Conservation (phyloP, 2,113 vertebrate genomes). For the Theropithecus gelada region DNA sequence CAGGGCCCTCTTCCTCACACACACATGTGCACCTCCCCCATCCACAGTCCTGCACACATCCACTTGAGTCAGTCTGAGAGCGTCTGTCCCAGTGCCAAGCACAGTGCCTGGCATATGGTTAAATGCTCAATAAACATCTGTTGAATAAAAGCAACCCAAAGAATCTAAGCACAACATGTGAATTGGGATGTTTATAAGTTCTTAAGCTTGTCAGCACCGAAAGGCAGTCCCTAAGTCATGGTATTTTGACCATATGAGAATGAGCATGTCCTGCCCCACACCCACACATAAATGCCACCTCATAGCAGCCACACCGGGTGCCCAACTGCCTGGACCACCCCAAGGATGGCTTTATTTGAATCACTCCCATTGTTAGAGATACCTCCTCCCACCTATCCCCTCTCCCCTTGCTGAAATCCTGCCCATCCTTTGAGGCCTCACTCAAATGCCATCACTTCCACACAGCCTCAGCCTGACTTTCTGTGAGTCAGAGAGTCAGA, state of each 20-base stretch:
- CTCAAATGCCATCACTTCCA: not conserved
- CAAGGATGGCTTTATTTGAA: not conserved
- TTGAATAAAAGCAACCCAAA: not conserved
- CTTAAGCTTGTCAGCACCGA: not conserved
- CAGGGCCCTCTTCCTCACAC: not conserved
- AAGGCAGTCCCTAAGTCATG: not conserved
- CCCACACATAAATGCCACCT: not conserved
- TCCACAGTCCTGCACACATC: not conserved
- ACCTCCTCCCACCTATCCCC: no score
- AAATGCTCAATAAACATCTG: not conserved
- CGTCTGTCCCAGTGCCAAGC: not conserved
- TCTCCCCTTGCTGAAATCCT: not conserved
- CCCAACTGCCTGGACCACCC: not conserved
- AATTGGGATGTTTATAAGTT: not conserved
- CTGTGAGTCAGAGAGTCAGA: not conserved
- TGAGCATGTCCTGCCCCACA: no score
- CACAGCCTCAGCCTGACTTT: not conserved
- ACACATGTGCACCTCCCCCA: no score
- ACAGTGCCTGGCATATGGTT: not conserved
- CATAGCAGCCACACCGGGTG: fast-evolving
- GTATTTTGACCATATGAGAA: not conserved
- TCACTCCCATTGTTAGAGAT: not conserved
- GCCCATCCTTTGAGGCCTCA: not conserved
- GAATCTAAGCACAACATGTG: not conserved
- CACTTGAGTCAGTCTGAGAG: not conserved